Conservation (phyloP, 2,113 vertebrate genomes). For the Circaetus gallicus region DNA sequence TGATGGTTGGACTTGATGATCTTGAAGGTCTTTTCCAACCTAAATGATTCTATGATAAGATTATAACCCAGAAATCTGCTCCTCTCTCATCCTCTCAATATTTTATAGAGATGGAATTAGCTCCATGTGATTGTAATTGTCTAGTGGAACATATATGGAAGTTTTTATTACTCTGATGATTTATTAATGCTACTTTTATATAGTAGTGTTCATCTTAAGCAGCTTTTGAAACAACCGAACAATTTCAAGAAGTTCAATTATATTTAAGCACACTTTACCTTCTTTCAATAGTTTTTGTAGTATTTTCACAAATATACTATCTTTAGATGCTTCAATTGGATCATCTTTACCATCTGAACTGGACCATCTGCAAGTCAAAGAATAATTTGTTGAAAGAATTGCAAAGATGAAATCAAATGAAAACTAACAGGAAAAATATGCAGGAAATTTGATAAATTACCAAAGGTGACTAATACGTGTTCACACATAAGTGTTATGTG, state of each 20-base stretch:
- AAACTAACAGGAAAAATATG: background rate
- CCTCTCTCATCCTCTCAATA: background rate
- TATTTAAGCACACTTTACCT: constrained; percentile 71
- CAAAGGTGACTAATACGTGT: background rate
- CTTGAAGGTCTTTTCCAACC: no score
- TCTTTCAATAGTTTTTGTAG: constrained; percentile 91
- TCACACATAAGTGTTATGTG: background rate
- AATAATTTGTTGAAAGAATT: background rate
- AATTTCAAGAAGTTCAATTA: background rate
- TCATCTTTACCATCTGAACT: constrained; percentile 85
- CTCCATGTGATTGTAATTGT: background rate
- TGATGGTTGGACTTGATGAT: no score
- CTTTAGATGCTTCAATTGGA: constrained; percentile 91
- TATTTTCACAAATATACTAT: constrained; percentile 94
- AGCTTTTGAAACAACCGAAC: background rate
- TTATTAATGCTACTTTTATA: background rate
- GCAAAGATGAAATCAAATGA: background rate
- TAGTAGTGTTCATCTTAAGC: background rate
- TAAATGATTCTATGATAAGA: background rate
- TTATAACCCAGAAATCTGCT: background rate
- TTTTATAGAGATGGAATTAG: background rate
- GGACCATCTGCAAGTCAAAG: constrained; percentile 82
- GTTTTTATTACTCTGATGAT: background rate
- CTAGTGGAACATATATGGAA: background rate
- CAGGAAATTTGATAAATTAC: background rate